Conservation (phyloP, 2,888 invertebrate species). For the Cremastinae sp. region DNA sequence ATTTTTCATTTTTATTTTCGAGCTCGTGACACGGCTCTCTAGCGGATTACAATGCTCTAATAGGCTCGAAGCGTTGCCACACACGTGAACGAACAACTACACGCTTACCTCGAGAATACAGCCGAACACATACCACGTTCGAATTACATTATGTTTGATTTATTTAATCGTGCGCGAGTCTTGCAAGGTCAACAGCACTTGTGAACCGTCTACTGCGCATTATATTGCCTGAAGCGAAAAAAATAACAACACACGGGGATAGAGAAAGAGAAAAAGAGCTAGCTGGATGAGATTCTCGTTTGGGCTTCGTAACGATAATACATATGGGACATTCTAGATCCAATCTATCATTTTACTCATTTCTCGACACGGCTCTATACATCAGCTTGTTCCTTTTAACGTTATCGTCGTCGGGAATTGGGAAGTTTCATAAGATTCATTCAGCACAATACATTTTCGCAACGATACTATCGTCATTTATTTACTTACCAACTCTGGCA, state of each 20-base stretch:
- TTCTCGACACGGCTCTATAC: not conserved
- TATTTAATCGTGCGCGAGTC: slow-evolving; percentile 45
- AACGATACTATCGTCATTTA: too few relatives aligned
- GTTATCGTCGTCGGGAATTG: not conserved
- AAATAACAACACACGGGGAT: not conserved
- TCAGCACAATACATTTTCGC: not conserved
- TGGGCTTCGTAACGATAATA: slow-evolving; percentile 6
- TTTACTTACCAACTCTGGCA: too few relatives aligned
- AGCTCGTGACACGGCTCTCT: not conserved
- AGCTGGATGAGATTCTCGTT: slow-evolving; percentile 4
- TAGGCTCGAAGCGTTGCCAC: slow-evolving; percentile 7
- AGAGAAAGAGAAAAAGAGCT: slow-evolving; percentile 13
- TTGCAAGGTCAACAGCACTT: slow-evolving; percentile 75
- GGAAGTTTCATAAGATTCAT: too few relatives aligned
- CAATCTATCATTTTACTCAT: not conserved
- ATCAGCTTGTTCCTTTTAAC: not conserved
- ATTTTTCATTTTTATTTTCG: slow-evolving; percentile 17
- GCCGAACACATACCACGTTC: not conserved
- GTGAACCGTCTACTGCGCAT: slow-evolving; percentile 67
- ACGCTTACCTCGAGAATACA: not conserved
- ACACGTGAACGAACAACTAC: not conserved
- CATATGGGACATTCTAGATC: not conserved
- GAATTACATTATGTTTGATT: slow-evolving; percentile 42
- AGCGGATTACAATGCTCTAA: slow-evolving; percentile 9
- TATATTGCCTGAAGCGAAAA: slow-evolving; percentile 62